Conservation (phyloP, 2,113 vertebrate genomes). For the Callaeas wilsoni region DNA sequence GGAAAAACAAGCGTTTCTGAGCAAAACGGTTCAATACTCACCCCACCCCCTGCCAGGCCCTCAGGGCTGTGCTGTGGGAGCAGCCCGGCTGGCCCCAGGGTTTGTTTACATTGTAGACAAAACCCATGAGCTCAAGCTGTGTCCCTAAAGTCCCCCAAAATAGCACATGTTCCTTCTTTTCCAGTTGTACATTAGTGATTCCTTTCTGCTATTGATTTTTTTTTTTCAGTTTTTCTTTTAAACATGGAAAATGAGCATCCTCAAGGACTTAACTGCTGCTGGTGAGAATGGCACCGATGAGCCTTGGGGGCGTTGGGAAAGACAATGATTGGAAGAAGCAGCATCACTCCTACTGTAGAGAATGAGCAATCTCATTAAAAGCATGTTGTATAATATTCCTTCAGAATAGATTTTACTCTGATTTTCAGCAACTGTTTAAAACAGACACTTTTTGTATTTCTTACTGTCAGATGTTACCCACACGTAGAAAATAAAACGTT, state of each 20-base stretch:
- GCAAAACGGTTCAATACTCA: neutral
- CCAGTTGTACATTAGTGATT: neutral
- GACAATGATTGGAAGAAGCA: neutral
- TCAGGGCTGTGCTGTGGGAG: neutral
- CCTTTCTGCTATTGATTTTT: neutral
- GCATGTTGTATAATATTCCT: neutral
- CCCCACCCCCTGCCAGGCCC: neutral
- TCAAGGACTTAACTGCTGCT: neutral
- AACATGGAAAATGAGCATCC: constrained; percentile 59
- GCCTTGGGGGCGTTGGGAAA: neutral
- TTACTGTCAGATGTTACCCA: neutral
- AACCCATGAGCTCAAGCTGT: neutral
- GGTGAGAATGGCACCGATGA: neutral
- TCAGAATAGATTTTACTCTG: neutral
- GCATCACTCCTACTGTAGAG: neutral
- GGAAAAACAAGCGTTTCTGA: neutral
- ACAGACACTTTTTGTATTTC: neutral
- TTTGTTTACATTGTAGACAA: neutral
- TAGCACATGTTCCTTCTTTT: neutral
- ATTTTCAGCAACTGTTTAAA: neutral
- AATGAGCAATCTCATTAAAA: neutral
- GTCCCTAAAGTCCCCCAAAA: neutral
- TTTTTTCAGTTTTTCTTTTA: constrained; percentile 71
- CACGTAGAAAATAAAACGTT: constrained; percentile 4
- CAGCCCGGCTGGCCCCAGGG: neutral